Conservation (phyloP, 2,797 vertebrate genomes). For the Echiichthys vipera region DNA sequence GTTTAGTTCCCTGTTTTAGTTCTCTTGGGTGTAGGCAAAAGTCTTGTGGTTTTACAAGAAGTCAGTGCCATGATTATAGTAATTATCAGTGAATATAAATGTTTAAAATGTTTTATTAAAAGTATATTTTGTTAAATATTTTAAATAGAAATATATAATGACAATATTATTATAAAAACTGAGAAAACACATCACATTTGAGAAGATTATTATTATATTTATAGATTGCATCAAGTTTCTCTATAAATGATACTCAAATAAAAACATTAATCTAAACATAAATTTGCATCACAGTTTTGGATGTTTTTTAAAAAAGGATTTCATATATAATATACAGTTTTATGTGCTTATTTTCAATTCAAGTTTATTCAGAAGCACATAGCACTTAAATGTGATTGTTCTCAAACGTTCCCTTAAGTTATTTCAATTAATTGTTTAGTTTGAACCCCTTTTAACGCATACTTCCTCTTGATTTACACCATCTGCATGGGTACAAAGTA, state of each 20-base stretch:
- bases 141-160: not conserved
- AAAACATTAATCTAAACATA: not conserved
- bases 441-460: conserved; percentile 34
- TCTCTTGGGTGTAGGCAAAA: conserved; percentile 34
- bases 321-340: not conserved
- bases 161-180: not conserved
- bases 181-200: not conserved
- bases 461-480: conserved; percentile 40
- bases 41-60: conserved; percentile 31
- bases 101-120: not conserved
- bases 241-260: not conserved
- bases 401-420: not conserved
- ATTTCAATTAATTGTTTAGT: conserved; percentile 33
- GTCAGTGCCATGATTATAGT: not conserved
- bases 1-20: conserved; percentile 68
- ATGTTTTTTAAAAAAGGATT: not conserved
- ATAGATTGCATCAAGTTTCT: not conserved
- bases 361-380: not conserved
- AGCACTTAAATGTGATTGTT: conserved; percentile 1
- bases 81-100: not conserved
- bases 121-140: not conserved
- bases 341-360: not conserved
- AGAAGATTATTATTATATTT: too few species aligned
- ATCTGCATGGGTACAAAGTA: conserved; percentile 43
- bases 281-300: not conserved